Evolutionary conservation across 2,797 vertebrate genomes (phyloP).

Genomic region (Scolopax bukidnonensis): DNA sequence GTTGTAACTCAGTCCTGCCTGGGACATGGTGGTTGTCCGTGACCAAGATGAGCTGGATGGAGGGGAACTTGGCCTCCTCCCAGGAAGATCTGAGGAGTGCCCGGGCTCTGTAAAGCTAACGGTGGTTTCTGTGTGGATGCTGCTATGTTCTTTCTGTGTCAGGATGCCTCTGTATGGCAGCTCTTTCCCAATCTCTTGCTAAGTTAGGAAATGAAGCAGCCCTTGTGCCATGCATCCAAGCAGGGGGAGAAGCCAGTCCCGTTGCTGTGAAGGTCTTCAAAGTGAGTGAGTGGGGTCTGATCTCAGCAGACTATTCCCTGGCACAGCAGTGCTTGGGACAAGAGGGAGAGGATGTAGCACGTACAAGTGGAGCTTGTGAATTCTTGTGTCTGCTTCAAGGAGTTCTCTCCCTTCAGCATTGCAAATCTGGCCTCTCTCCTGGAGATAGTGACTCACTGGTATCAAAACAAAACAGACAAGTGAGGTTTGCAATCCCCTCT

Average conservation of each 20-base stretch:
- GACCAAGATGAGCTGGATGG: neutral
- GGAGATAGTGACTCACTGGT: slow-evolving; percentile 53
- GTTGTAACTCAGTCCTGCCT: neutral
- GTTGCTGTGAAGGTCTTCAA: neutral
- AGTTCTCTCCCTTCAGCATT: neutral
- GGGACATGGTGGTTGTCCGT: neutral
- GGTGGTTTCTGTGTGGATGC: neutral
- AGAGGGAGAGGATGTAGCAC: neutral
- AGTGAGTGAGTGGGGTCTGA: neutral
- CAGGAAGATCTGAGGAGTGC: neutral
- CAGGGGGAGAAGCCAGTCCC: neutral
- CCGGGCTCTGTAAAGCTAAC: neutral
- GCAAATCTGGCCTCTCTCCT: slow-evolving; percentile 45
- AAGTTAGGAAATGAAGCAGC: neutral
- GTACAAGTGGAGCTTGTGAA: neutral
- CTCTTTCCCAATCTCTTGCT: neutral
- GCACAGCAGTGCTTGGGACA: neutral
- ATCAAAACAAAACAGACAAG: slow-evolving; percentile 51
- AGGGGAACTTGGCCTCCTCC: neutral
- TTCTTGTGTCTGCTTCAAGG: slow-evolving; percentile 5
- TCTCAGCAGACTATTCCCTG: neutral
- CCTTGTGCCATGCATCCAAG: neutral
- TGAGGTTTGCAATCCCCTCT: neutral
- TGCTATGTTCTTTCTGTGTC: neutral
- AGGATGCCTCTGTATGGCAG: neutral